Evolutionary conservation across 2,888 invertebrate species (phyloP).

Genomic region (Heliconius cydno): DNA sequence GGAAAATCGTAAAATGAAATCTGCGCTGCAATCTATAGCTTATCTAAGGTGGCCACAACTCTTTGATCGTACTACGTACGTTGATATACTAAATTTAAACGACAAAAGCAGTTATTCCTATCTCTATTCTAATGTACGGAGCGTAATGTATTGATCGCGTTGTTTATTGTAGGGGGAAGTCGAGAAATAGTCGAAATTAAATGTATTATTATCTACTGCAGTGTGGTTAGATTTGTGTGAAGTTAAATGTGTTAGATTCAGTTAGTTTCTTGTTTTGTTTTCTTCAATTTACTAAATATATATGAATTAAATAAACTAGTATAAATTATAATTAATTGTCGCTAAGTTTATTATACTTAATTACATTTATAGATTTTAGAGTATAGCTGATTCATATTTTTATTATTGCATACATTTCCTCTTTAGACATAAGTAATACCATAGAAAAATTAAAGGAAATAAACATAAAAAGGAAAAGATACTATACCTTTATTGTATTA

Average conservation of each 20-base stretch:
- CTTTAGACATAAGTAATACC: background rate
- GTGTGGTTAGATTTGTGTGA: conserved; percentile 1
- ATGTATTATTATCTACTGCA: background rate
- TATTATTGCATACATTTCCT: background rate
- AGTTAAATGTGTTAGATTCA: background rate
- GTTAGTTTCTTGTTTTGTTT: background rate
- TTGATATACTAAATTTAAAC: conserved; percentile 44
- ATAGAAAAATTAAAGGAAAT: background rate
- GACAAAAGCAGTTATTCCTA: conserved; percentile 39
- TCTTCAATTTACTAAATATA: background rate
- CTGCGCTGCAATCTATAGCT: no score
- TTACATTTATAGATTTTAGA: background rate
- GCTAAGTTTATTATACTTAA: background rate
- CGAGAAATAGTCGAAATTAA: conserved; percentile 33
- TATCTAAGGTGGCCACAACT: no score
- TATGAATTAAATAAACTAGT: background rate
- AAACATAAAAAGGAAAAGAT: background rate
- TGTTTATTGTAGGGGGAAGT: conserved; percentile 29
- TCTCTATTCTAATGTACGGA: conserved; percentile 33
- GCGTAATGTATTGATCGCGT: conserved; percentile 37
- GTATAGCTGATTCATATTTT: background rate
- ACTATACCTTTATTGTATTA: background rate
- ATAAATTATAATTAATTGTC: background rate
- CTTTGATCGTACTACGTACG: background rate
- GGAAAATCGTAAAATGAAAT: no score